phyloP scores from a whole-genome alignment of 2,797 vertebrate species.

The Hylomyscus alleni region DNA sequence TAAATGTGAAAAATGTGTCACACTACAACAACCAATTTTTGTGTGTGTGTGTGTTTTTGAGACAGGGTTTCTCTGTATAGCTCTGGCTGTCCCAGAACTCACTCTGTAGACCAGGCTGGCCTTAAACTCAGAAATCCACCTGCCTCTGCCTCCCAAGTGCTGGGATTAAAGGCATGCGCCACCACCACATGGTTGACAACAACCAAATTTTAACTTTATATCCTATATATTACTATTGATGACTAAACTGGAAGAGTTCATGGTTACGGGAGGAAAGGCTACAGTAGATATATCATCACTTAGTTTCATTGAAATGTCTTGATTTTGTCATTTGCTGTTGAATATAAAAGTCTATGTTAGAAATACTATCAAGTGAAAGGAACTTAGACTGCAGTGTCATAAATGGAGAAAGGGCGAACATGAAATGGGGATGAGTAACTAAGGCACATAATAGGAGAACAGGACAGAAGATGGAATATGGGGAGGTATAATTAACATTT shows the following conservation, averaged over 20 bases:
- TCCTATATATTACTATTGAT: neutral
- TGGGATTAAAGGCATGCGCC: too few relatives aligned
- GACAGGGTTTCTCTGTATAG: too few relatives aligned
- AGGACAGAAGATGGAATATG: neutral
- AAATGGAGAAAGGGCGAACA: neutral
- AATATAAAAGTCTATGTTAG: neutral
- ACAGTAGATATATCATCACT: neutral
- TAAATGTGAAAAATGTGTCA: neutral
- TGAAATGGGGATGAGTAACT: neutral
- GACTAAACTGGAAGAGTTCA: neutral
- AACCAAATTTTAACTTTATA: neutral
- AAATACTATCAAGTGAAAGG: neutral
- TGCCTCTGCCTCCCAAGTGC: too few relatives aligned
- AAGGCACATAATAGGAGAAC: too few relatives aligned
- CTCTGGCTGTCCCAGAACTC: too few relatives aligned
- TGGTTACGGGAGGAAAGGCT: fast-evolving
- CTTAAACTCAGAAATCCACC: too few relatives aligned
- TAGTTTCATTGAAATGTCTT: neutral
- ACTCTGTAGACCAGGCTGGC: too few relatives aligned
- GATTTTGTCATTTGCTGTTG: neutral
- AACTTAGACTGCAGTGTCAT: too few relatives aligned
- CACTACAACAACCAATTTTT: neutral
- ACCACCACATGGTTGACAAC: too few relatives aligned
- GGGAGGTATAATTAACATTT: neutral
- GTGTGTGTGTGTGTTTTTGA: too few relatives aligned